phyloP scores from a whole-genome alignment of 1,140 invertebrate genomes.

The Hermetia illucens region DNA sequence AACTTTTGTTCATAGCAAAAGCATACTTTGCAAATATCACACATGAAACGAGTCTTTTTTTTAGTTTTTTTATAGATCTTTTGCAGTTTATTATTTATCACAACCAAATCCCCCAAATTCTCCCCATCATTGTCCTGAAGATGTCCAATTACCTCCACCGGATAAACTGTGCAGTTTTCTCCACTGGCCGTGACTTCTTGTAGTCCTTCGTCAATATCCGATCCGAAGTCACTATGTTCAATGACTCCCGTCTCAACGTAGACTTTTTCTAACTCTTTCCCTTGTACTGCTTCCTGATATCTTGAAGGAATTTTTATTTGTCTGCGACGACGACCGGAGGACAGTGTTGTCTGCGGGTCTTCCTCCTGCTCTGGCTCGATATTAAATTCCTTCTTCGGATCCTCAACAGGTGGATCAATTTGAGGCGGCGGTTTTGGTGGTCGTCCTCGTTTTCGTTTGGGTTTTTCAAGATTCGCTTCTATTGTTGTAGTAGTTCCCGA shows the following conservation, averaged over 20 bases:
- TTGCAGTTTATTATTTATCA: neutral
- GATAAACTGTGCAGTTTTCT: too few relatives aligned
- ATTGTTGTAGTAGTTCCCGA: constrained; percentile 24
- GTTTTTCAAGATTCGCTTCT: constrained; percentile 47
- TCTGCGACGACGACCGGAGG: neutral
- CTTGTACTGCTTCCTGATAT: constrained; percentile 26
- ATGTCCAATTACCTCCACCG: neutral
- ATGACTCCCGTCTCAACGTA: constrained; percentile 56
- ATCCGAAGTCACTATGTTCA: constrained; percentile 37
- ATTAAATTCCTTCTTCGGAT: constrained; percentile 19
- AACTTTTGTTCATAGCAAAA: neutral
- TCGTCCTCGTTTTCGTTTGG: constrained; percentile 49
- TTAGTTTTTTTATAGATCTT: constrained; percentile 7
- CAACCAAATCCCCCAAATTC: neutral
- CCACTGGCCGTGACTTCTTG: constrained; percentile 8
- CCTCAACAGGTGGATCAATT: constrained; percentile 20
- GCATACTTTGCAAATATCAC: neutral
- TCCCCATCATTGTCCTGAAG: neutral
- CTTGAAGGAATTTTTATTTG: neutral
- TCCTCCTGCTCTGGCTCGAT: neutral
- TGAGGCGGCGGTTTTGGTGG: constrained; percentile 51
- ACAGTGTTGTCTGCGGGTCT: neutral
- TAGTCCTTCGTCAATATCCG: constrained; percentile 26
- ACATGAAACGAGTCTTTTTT: neutral
- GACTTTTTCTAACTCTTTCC: constrained; percentile 56